Evolutionary conservation across 2,113 vertebrate genomes (phyloP), one percentile per base, ranked within the genome.

Genomic region (Accipiter cooperii): DNA sequence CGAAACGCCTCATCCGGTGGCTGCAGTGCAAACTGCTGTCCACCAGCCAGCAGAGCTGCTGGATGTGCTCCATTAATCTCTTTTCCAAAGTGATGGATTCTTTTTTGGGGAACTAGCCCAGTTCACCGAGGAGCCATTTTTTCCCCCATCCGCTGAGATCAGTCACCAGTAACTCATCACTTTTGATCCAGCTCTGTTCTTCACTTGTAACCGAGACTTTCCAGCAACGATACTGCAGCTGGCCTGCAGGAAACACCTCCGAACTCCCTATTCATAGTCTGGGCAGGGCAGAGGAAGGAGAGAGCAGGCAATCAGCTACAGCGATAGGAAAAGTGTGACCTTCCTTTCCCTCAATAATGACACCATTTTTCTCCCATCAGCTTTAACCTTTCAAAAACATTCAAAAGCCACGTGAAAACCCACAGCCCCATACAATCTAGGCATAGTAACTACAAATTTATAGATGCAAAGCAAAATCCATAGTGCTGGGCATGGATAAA

Each of bases 181-280:
- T 70, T 69, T 31, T 85, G 44, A 60, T 87, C 61, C 93, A 96
- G 54, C 57, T 51, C 0, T n/a, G 75, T 42, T 95, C 84, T 82
- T 91, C 61, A 61, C 57, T 87, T 55, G 38, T n/a, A 88, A 42
- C 34, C 46, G 74, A 89, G 91, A 36, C 36, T 91, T 86, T 90
- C 68, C 86, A 90, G 91, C 81, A 63, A 7, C 0, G 17, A 69
- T 33, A 40, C 38, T 29, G 16, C 46, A 60, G 85, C 81, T 76
- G 77, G 80, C 44, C 82, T 91, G 83, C 93, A 97, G 97, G 97
- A 97, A 97, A 96, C 95, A 80, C 60, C 87, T 40, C 75, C 34
- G 2, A 40, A 26, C 65, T 95, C 87, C 40, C 82, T 87, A 94
- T 80, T 79, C 84, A 85, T 28, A 51, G 34, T 16, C 57, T 42